phyloP scores from a whole-genome alignment of 35 echinoderm and acorn worm species.

The Ophioderma brevispina region DNA sequence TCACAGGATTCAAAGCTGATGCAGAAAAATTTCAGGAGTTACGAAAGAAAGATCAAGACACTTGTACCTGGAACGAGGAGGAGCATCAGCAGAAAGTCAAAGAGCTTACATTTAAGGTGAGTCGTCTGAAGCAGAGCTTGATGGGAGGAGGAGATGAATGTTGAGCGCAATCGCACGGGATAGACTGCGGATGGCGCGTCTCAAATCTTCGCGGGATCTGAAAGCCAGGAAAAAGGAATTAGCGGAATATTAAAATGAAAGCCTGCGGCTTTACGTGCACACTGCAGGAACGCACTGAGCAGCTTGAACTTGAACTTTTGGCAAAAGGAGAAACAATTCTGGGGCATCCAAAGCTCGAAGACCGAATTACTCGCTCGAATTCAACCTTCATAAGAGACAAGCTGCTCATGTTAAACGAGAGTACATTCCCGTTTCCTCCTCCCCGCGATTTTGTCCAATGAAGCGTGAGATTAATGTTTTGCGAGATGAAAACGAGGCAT shows the following conservation, averaged over 20 bases:
- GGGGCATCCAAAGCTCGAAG: conserved; percentile 14
- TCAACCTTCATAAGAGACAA: background rate
- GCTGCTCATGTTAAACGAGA: background rate
- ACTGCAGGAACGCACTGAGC: conserved; percentile 1
- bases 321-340: conserved; percentile 23
- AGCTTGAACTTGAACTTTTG: conserved; percentile 24
- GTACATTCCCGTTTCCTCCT: background rate
- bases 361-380: background rate
- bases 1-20: conserved; percentile 27
- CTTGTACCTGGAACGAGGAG: conserved; percentile 5
- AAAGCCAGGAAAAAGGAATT: background rate
- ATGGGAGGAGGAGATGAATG: background rate
- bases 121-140: conserved; percentile 16
- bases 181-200: conserved; percentile 1
- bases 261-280: background rate
- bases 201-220: background rate
- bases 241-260: background rate
- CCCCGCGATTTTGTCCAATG: conserved; percentile 38
- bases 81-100: conserved; percentile 19
- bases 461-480: conserved; percentile 33
- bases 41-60: background rate
- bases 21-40: conserved; percentile 38
- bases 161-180: background rate
- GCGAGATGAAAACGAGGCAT: conserved; percentile 39
- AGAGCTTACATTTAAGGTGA: conserved; percentile 34